These are phyloP conservation scores for Pleuronectes platessa DNA, from an alignment of 2,113 vertebrate genomes.

Conservation along the genomic window DNA sequence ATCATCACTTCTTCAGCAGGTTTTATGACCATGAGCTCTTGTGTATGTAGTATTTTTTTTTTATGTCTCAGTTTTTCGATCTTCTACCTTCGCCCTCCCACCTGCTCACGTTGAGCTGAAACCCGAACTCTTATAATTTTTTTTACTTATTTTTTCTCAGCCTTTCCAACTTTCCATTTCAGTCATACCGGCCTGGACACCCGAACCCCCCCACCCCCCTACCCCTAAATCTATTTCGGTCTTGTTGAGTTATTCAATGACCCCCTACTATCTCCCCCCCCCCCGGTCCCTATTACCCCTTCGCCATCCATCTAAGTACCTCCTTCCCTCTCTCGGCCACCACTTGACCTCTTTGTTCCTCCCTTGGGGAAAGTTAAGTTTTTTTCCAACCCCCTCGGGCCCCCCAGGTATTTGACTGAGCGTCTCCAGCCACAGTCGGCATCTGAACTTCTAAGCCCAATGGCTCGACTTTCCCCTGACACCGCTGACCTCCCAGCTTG, in stretches of 20 bases:
- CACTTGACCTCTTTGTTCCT: conserved; percentile 32
- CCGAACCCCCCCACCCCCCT: conserved; percentile 22
- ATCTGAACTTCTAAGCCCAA: conserved; percentile 52
- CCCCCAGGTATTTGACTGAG: conserved; percentile 51
- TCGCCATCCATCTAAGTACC: conserved; percentile 32
- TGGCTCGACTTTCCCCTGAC: conserved; percentile 38
- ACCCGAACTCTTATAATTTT: conserved; percentile 50
- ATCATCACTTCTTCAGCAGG: background rate
- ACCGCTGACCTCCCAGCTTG: conserved; percentile 47
- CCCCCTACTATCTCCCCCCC: conserved; percentile 21
- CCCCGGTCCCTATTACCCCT: conserved; percentile 4
- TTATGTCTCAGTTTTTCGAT: background rate
- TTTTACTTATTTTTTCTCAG: conserved; percentile 26
- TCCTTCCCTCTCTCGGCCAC: conserved; percentile 12
- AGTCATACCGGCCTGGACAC: conserved; percentile 58
- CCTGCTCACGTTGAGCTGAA: background rate
- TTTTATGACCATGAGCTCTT: conserved; percentile 19
- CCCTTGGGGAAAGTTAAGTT: conserved; percentile 51
- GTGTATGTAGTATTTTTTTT: no score
- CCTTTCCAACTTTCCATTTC: conserved; percentile 78
- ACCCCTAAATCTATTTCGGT: conserved; percentile 75
- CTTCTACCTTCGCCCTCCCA: background rate
- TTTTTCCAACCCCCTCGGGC: conserved; percentile 52
- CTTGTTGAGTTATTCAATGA: conserved; percentile 69
- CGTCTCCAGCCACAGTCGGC: conserved; percentile 67